phyloP scores from a whole-genome alignment of 1,140 invertebrate genomes.

The Paraescarpia echinospica region DNA sequence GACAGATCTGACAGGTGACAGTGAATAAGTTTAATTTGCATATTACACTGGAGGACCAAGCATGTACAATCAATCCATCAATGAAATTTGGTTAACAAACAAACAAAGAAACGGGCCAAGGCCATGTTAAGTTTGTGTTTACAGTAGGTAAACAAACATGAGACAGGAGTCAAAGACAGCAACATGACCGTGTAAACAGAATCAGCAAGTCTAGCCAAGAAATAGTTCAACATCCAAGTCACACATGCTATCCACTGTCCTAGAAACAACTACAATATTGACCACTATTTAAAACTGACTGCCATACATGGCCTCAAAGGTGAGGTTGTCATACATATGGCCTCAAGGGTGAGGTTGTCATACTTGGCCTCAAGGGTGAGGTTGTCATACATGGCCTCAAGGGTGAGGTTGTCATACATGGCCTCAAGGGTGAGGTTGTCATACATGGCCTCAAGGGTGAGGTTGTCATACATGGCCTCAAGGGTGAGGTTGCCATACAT shows the following conservation, averaged over 20 bases:
- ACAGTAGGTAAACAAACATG: background rate
- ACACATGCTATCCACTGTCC: background rate
- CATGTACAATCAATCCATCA: background rate
- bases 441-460: too few species aligned
- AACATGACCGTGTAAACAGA: background rate
- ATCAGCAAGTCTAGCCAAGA: background rate
- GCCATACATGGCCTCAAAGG: too few species aligned
- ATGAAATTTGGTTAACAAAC: background rate
- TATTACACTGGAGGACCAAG: background rate
- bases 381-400: too few species aligned
- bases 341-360: too few species aligned
- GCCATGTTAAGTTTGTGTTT: background rate
- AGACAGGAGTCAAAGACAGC: background rate
- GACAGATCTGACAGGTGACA: background rate
- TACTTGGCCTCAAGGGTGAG: too few species aligned
- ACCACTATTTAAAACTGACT: too few species aligned
- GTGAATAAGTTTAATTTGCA: background rate
- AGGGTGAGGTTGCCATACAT: too few species aligned
- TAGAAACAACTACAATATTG: background rate
- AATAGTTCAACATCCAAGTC: background rate
- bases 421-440: too few species aligned
- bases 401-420: too few species aligned
- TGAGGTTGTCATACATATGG: too few species aligned
- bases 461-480: too few species aligned
- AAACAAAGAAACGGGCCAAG: background rate